Conservation (phyloP, 2,113 vertebrate species). For the Anarhynchus alexandrinus region DNA sequence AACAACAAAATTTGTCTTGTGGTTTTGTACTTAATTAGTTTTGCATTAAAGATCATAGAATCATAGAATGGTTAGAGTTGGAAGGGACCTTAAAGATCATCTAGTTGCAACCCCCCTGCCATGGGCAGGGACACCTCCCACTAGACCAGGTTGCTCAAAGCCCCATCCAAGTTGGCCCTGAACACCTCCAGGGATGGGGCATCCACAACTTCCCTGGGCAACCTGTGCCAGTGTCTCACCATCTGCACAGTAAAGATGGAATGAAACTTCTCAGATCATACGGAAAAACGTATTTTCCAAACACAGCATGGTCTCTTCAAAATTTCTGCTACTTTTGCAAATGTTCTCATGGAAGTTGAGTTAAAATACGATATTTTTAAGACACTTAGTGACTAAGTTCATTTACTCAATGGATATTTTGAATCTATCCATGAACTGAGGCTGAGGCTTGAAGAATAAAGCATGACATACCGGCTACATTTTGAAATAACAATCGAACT, state of each 20-base stretch:
- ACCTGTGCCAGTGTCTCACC: neutral
- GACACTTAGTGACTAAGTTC: neutral
- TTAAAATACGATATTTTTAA: neutral
- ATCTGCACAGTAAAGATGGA: neutral
- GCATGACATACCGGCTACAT: neutral
- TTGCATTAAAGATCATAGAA: neutral
- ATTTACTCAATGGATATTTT: neutral
- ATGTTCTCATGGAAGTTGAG: neutral
- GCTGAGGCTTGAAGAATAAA: neutral
- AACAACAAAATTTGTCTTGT: neutral
- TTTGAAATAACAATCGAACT: neutral
- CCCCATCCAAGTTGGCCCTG: neutral
- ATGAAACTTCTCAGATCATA: neutral
- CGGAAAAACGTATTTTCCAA: neutral
- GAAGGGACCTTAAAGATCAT: neutral
- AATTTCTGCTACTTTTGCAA: neutral
- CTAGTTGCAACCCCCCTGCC: neutral
- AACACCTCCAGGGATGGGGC: neutral
- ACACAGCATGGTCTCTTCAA: neutral
- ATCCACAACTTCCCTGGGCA: neutral
- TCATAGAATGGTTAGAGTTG: neutral
- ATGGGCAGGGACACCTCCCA: neutral
- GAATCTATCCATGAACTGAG: neutral
- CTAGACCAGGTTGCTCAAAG: neutral
- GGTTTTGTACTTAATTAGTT: neutral